Conservation (phyloP, 2,797 vertebrate species). For the Cetoscarus ocellatus region DNA sequence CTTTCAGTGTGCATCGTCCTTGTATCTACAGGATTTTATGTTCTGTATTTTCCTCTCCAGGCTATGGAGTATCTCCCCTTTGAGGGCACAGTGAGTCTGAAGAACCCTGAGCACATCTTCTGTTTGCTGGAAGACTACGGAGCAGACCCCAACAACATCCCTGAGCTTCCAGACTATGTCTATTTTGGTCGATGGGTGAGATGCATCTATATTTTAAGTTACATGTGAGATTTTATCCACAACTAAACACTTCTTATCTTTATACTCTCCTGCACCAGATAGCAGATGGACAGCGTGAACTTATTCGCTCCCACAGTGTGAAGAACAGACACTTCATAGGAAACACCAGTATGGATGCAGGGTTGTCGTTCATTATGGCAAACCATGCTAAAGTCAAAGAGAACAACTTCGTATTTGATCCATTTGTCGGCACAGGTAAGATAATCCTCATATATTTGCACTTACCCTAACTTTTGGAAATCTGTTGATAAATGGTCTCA, state of each 20-base stretch:
- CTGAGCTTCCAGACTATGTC: conserved; percentile 89
- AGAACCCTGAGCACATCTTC: conserved; percentile 92
- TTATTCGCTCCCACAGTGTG: conserved; percentile 96
- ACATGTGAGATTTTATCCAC: neutral
- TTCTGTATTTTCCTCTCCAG: conserved; percentile 60
- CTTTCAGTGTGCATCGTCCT: neutral
- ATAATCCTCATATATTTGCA: neutral
- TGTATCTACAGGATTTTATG: neutral
- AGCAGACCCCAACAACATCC: conserved; percentile 92
- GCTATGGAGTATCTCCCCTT: conserved; percentile 94
- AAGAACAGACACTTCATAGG: conserved; percentile 98
- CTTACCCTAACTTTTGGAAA: neutral
- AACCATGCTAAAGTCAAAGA: conserved; percentile 95
- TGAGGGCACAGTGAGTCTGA: conserved; percentile 93
- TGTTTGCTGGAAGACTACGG: conserved; percentile 97
- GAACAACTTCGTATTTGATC: conserved; percentile 95
- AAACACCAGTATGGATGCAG: conserved; percentile 98
- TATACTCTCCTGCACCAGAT: conserved; percentile 81
- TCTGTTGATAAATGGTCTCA: neutral
- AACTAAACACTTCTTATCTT: conserved; percentile 3
- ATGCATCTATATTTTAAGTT: conserved; percentile 10
- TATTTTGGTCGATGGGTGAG: conserved; percentile 99
- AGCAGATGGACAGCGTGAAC: conserved; percentile 95
- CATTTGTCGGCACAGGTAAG: conserved; percentile 98
- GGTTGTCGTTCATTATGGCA: conserved; percentile 96